Base-by-base conservation (phyloP, 2,888 invertebrate species). In the Sceliomorpha sp. region DNA sequence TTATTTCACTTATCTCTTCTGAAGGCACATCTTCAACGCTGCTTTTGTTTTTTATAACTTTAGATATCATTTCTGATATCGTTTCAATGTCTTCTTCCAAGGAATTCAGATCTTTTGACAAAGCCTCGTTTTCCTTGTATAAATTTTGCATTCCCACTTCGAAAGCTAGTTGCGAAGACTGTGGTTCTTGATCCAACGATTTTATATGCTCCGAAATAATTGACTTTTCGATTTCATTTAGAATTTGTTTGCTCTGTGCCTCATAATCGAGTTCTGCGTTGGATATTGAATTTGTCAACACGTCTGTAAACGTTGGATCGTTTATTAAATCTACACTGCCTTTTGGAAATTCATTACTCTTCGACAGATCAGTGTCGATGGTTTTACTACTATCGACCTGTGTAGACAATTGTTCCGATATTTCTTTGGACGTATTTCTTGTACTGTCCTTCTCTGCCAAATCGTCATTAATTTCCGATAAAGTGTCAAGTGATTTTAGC, bases 221-320 rank as follows among this genome's bases (percentile, higher is more conserved):
- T 0, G 87, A 85, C 55, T 83, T 85, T 42, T 86, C 86, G 10
- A 84, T 81, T 51, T 82, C 80, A 47, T 82, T 84, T 1, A 84
- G 64, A 27, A 86, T 83, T 37, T 86, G 80, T 40, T 80, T 80
- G 60, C 82, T 84, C 20, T 80, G 81, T 5, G 82, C 80, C 67
- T 81, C 77, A n/a, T 77, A 82, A 67, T 88, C 82, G 5, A 84
- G 78, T 58, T 82, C 76, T 31, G 75, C 79, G 8, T 66, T 58
- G 0, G 71, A 72, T 12, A 31, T 56, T 2, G 45, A 50, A 15
- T 51, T 56, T n/a, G 24, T 5, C 2, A 37, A 37, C n/a, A 58
- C 27, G 12, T 56, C 60, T 4, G 37, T 2, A 1, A 47, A 24
- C 3, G 48, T 48, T n/a, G 60, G 44, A 8, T 67, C 48, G 0